These are phyloP conservation scores for Pasiphila rectangulata DNA, from an alignment of 2,888 invertebrate genomes.

Conservation along the genomic window DNA sequence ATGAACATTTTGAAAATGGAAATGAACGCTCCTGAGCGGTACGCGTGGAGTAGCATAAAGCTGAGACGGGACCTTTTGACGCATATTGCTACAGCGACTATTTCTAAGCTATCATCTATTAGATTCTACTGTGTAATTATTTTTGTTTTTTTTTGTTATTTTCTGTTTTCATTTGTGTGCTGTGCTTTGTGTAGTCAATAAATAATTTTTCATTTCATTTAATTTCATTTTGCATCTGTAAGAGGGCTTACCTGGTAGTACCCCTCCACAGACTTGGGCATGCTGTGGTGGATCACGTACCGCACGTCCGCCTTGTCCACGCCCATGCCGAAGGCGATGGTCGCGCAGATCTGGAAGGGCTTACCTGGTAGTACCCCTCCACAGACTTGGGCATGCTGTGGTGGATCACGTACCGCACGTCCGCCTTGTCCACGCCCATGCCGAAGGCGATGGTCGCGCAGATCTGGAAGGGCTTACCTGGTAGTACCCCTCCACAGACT, in stretches of 20 bases:
- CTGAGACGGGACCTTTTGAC: too few species aligned
- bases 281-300: conserved; percentile 94
- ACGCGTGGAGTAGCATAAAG: too few species aligned
- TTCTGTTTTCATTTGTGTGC: too few species aligned
- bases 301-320: conserved; percentile 99
- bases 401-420: conserved; percentile 96
- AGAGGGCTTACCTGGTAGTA: conserved; percentile 89
- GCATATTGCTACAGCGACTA: too few species aligned
- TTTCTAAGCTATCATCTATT: too few species aligned
- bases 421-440: conserved; percentile 99
- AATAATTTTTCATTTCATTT: too few species aligned
- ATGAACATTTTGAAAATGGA: too few species aligned
- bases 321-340: conserved; percentile 99
- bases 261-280: conserved; percentile 97
- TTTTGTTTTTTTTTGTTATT: too few species aligned
- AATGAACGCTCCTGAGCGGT: too few species aligned
- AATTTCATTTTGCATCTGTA: too few species aligned
- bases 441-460: conserved; percentile 99
- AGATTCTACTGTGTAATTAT: too few species aligned
- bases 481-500: conserved; percentile 98
- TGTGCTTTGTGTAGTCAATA: too few species aligned
- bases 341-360: conserved; percentile 95
- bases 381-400: conserved; percentile 96
- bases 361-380: conserved; percentile 92
- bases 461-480: conserved; percentile 83